Evolutionary conservation across 2,113 vertebrate species (phyloP).

Genomic region (Gila orcuttii): DNA sequence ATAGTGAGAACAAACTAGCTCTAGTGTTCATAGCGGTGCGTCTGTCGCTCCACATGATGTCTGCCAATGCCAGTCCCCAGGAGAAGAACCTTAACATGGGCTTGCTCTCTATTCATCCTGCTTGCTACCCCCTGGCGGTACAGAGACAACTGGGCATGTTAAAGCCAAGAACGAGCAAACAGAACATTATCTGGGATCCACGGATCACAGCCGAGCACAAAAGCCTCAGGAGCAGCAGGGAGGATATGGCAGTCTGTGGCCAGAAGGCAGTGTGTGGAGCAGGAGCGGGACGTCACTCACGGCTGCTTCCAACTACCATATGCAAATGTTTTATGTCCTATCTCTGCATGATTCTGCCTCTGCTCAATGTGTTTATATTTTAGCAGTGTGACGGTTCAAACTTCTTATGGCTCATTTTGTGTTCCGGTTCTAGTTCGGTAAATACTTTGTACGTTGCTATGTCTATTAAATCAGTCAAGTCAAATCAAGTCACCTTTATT

Average conservation of each 20-base stretch:
- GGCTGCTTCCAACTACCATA: not conserved
- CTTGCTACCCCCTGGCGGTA: constrained; percentile 38
- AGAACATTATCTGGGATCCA: constrained; percentile 45
- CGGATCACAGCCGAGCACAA: constrained; percentile 42
- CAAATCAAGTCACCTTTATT: too few species aligned
- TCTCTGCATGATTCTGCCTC: constrained; percentile 8
- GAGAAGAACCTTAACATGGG: constrained; percentile 37
- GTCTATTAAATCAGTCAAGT: not conserved
- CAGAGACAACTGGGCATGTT: constrained; percentile 37
- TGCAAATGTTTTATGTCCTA: constrained; percentile 24
- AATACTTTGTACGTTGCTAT: not conserved
- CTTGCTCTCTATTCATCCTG: constrained; percentile 39
- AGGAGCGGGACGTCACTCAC: constrained; percentile 5
- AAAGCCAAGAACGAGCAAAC: constrained; percentile 36
- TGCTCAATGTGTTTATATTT: not conserved
- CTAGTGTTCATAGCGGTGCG: constrained; percentile 2
- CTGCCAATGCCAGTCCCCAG: not conserved
- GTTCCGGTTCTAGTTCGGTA: not conserved
- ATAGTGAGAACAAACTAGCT: not conserved
- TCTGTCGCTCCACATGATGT: constrained; percentile 12
- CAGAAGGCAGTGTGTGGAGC: constrained; percentile 11
- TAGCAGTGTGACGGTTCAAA: not conserved
- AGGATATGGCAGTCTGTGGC: constrained; percentile 31
- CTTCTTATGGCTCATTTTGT: not conserved
- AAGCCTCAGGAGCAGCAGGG: constrained; percentile 28